phyloP scores from a whole-genome alignment of 2,888 invertebrate genomes.

The Mesorhabditis belari region DNA sequence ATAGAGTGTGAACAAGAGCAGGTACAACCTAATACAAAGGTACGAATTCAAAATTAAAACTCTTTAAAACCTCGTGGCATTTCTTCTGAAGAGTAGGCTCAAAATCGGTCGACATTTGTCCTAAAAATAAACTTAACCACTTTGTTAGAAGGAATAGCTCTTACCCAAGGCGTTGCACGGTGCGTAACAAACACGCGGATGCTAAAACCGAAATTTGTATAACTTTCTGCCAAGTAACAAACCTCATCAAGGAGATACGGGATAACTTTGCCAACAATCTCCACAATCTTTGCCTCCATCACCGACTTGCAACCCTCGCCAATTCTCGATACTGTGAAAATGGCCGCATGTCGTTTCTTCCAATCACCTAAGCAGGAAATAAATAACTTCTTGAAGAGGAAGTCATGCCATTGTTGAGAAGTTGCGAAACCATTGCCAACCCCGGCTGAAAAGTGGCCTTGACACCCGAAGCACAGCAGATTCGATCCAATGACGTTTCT shows the following conservation, averaged over 20 bases:
- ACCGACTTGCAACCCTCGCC: slow-evolving; percentile 98
- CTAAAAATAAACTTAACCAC: too few relatives aligned
- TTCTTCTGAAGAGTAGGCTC: slow-evolving; percentile 93
- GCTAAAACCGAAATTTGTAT: slow-evolving; percentile 59
- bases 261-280: slow-evolving; percentile 82
- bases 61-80: slow-evolving; percentile 88
- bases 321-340: slow-evolving; percentile 96
- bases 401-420: slow-evolving; percentile 5
- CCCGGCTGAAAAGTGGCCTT: slow-evolving; percentile 77
- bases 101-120: slow-evolving; percentile 98
- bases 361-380: slow-evolving; percentile 57
- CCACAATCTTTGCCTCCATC: slow-evolving; percentile 88
- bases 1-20: slow-evolving; percentile 77
- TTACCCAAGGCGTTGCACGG: slow-evolving; percentile 95
- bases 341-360: slow-evolving; percentile 75
- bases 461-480: slow-evolving; percentile 93
- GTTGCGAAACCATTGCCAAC: background rate
- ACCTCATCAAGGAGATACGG: slow-evolving; percentile 77
- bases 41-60: too few relatives aligned
- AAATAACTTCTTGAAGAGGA: too few relatives aligned
- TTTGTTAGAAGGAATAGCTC: too few relatives aligned
- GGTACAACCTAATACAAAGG: slow-evolving; percentile 72
- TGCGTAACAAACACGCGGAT: slow-evolving; percentile 86
- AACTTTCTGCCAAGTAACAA: slow-evolving; percentile 54
- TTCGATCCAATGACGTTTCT: slow-evolving; percentile 88